Conservation (phyloP, 2,888 invertebrate genomes). For the Notodonta ziczac region DNA sequence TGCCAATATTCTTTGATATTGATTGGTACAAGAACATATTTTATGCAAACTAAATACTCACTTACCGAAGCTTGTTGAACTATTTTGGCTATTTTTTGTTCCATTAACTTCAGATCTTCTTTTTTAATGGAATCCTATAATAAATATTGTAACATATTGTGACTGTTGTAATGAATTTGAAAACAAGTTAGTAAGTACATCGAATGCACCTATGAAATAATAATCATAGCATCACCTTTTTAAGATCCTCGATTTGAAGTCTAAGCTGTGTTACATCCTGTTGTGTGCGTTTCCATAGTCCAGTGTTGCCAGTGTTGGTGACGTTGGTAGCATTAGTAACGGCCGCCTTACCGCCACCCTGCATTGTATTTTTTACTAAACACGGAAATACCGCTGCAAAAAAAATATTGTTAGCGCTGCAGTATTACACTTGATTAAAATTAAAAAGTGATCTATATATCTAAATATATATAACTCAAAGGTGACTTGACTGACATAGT, state of each 20-base stretch:
- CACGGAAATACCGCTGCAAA: constrained; percentile 48
- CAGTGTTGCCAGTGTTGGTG: background rate
- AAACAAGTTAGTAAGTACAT: background rate
- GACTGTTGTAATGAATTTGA: background rate
- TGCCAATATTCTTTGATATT: too few species aligned
- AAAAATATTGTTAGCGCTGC: constrained; percentile 1
- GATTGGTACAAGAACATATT: constrained; percentile 1
- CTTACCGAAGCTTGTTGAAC: constrained; percentile 59
- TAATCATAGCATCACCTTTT: constrained; percentile 53
- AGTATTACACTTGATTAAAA: too few species aligned
- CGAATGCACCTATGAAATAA: background rate
- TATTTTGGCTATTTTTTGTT: constrained; percentile 62
- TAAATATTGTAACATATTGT: constrained; percentile 7
- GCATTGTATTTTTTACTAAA: constrained; percentile 35
- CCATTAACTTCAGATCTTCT: constrained; percentile 62
- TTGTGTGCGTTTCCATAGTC: constrained; percentile 49
- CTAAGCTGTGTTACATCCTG: constrained; percentile 60
- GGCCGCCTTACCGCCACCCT: background rate
- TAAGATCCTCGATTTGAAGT: constrained; percentile 59
- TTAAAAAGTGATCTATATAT: too few species aligned
- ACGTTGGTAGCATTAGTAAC: background rate
- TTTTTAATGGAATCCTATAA: constrained; percentile 62
- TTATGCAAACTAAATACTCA: constrained; percentile 10
- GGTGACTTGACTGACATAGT: too few species aligned
- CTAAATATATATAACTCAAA: too few species aligned